Percentiles rank a stretch among this genome's conserved stretches.
Conservation (phyloP, 2,888 invertebrate genomes). For the Tridacna crocea region DNA sequence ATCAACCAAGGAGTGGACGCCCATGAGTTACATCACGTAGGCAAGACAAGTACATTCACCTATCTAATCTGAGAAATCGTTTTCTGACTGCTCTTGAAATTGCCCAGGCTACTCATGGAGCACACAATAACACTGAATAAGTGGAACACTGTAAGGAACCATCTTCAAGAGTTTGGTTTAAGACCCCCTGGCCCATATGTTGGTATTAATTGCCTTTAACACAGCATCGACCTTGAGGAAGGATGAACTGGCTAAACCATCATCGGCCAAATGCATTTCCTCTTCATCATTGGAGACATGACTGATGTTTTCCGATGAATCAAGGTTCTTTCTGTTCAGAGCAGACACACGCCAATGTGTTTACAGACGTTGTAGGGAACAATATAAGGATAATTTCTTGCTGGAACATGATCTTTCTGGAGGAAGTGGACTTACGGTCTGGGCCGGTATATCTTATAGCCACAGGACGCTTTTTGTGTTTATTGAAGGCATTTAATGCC, state of each 20-base stretch:
- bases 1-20: not conserved
- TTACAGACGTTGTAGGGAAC: not conserved
- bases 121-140: not conserved
- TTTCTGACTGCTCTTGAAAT: not conserved
- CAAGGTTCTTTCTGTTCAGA: not conserved
- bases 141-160: not conserved
- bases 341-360: not conserved
- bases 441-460: too few species aligned
- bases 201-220: not conserved
- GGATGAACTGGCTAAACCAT: not conserved
- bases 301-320: not conserved
- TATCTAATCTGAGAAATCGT: not conserved
- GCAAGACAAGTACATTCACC: not conserved
- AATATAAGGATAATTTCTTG: too few species aligned
- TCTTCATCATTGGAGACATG: not conserved
- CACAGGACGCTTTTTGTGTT: too few species aligned
- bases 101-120: not conserved
- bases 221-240: not conserved
- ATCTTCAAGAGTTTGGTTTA: not conserved
- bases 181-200: not conserved
- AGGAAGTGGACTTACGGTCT: too few species aligned
- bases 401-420: too few species aligned
- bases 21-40: too few species aligned
- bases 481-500: too few species aligned
- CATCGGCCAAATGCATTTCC: not conserved